Base-by-base conservation (phyloP, 2,888 invertebrate species). In the Cryptophagus acutangulus region DNA sequence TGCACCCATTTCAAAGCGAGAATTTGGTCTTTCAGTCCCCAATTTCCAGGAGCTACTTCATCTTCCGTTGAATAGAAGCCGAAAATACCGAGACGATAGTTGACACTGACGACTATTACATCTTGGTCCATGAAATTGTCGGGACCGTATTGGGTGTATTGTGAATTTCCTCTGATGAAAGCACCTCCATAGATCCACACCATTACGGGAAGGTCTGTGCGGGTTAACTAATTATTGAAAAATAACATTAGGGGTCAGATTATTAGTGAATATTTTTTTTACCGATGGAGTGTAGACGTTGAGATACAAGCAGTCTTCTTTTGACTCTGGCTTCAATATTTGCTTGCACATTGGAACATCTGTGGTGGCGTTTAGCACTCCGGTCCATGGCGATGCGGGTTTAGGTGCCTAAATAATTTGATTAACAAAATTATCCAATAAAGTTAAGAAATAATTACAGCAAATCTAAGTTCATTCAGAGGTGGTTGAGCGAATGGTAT, bases 401-500 rank as follows among this genome's bases (percentile, higher is more conserved):
- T n/a, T n/a, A n/a, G n/a, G n/a, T n/a, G n/a, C n/a, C n/a, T n/a
- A n/a, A n/a, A n/a, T n/a, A n/a, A n/a, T n/a, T n/a, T n/a, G n/a
- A n/a, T n/a, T n/a, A n/a, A n/a, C n/a, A n/a, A n/a, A n/a, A n/a
- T n/a, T n/a, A n/a, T n/a, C n/a, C n/a, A n/a, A n/a, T n/a, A n/a
- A n/a, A n/a, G n/a, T n/a, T n/a, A n/a, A n/a, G n/a, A n/a, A n/a
- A n/a, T n/a, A n/a, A n/a, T 42, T 46, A 57, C 58, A 33, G 41
- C 43, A 36, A 60, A 60, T 40, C 60, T 48, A 8, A 51, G 33
- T 14, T 52, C 38, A 6, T 41, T 45, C 25, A 51, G 31, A 6
- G 60, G 60, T n/a, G 56, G 49, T 37, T 58, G 45, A 2, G 54
- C 60, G 33, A 56, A 60, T 1, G 58, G 52, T 37, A 60, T 53